Conservation (phyloP, 2,797 vertebrate species). For the Alosa sapidissima region DNA sequence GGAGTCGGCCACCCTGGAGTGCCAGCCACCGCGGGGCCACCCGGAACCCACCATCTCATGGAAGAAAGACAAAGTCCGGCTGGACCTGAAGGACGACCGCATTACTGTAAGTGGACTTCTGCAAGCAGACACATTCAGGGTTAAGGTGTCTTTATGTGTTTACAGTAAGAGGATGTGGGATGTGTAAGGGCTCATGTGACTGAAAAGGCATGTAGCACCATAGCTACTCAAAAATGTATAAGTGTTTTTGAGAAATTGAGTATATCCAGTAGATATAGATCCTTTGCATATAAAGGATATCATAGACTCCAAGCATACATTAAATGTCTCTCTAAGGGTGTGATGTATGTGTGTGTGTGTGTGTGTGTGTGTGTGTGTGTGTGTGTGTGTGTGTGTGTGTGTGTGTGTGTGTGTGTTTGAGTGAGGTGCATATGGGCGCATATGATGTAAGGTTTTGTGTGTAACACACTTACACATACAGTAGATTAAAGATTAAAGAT, state of each 20-base stretch:
- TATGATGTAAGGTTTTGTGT: too few relatives aligned
- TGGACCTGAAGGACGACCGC: constrained; percentile 89
- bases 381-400: not conserved
- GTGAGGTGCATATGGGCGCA: too few relatives aligned
- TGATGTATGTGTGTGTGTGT: not conserved
- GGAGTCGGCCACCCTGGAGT: constrained; percentile 89
- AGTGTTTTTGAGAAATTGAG: too few relatives aligned
- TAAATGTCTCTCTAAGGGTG: not conserved
- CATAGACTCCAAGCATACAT: not conserved
- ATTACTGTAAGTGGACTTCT: constrained; percentile 77
- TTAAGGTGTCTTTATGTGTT: too few relatives aligned
- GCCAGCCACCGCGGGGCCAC: constrained; percentile 91
- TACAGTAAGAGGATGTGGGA: too few relatives aligned
- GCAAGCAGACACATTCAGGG: too few relatives aligned
- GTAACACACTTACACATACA: not conserved
- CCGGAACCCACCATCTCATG: constrained; percentile 95
- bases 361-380: too few relatives aligned
- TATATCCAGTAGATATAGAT: too few relatives aligned
- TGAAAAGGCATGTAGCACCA: too few relatives aligned
- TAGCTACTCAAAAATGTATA: too few relatives aligned
- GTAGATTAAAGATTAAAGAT: not conserved
- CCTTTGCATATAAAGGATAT: not conserved
- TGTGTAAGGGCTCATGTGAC: too few relatives aligned
- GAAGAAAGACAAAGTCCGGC: constrained; percentile 91
- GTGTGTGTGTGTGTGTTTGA: not conserved